Conservation (phyloP, 2,113 vertebrate species). For the Parus major region DNA sequence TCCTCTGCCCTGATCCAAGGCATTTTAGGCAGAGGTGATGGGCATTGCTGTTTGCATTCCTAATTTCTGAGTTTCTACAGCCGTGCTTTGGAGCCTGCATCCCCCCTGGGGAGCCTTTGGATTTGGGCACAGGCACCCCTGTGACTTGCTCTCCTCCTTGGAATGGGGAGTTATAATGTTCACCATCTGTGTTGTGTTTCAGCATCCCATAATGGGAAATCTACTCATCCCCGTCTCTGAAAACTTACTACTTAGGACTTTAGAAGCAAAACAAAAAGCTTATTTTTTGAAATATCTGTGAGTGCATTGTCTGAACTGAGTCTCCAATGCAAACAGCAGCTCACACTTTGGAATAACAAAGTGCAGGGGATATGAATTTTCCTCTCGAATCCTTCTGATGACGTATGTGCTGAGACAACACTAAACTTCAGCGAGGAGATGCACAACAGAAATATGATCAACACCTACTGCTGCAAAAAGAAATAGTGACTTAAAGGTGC, state of each 20-base stretch:
- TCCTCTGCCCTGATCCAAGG: neutral
- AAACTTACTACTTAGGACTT: neutral
- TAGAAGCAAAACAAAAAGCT: neutral
- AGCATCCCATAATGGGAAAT: neutral
- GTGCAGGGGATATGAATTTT: neutral
- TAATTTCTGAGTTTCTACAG: neutral
- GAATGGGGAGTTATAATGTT: neutral
- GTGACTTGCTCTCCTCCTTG: neutral
- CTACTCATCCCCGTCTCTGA: neutral
- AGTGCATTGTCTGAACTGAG: neutral
- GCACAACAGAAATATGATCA: neutral
- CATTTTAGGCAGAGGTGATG: neutral
- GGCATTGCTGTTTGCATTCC: neutral
- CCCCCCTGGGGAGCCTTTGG: neutral
- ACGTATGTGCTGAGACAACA: neutral
- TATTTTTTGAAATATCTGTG: neutral
- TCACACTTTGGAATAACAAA: neutral
- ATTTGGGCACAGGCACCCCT: neutral
- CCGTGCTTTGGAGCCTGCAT: neutral
- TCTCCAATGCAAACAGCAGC: neutral
- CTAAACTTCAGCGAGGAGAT: neutral
- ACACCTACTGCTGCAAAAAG: conserved; percentile 4
- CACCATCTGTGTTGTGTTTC: neutral
- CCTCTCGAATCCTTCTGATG: neutral
- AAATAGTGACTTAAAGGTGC: conserved; percentile 10